Evolutionary conservation across 2,797 vertebrate genomes (phyloP).

Genomic region (Salmo trutta): DNA sequence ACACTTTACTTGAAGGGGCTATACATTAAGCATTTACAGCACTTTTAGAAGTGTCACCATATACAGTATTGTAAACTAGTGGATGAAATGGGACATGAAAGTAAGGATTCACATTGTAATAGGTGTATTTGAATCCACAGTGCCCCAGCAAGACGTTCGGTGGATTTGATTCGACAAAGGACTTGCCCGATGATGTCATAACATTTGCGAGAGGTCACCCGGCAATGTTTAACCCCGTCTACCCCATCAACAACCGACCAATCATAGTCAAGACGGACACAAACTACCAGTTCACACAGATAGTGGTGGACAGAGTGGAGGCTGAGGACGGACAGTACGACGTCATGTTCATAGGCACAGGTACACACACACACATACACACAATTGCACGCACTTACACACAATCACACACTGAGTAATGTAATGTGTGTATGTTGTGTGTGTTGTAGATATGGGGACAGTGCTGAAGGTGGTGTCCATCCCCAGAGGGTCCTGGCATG

Average conservation of each 20-base stretch:
- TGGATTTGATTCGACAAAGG: constrained; percentile 96
- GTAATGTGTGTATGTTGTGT: neutral
- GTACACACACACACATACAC: constrained; percentile 59
- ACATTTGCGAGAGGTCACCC: constrained; percentile 96
- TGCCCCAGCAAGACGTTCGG: constrained; percentile 98
- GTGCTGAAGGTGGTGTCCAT: constrained; percentile 97
- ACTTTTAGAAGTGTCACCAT: no score
- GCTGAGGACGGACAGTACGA: constrained; percentile 97
- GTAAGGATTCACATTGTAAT: neutral
- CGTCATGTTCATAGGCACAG: constrained; percentile 99
- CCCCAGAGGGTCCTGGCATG: constrained; percentile 96
- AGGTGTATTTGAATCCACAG: constrained; percentile 60
- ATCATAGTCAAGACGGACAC: constrained; percentile 96
- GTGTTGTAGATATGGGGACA: constrained; percentile 86
- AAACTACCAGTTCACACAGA: constrained; percentile 97
- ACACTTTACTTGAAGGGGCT: no score
- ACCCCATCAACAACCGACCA: constrained; percentile 91
- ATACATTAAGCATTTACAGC: no score
- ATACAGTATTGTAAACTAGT: no score
- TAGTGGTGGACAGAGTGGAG: constrained; percentile 95
- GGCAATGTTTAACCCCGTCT: constrained; percentile 94
- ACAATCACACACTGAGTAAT: no score
- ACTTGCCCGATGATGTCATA: constrained; percentile 96
- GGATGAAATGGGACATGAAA: neutral
- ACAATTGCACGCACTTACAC: no score